Percentiles rank a stretch among this genome's conserved stretches.
Evolutionary conservation across 2,113 vertebrate species (phyloP).

Genomic region (Paraplagusia blochii): DNA sequence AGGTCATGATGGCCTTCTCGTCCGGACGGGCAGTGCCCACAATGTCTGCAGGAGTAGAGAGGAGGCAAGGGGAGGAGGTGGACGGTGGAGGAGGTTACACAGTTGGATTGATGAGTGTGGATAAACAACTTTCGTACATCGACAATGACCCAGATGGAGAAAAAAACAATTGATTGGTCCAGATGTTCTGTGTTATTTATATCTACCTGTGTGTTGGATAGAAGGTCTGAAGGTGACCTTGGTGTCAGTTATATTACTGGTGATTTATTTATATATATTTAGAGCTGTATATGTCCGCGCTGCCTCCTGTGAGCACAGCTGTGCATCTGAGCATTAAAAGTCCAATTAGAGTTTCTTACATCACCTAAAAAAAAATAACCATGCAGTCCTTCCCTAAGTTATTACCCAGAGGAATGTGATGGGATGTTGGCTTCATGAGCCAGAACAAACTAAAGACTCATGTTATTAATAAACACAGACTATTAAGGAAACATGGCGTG

Average conservation of each 20-base stretch:
- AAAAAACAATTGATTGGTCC: conserved; percentile 11
- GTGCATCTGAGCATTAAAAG: conserved; percentile 20
- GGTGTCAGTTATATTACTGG: neutral
- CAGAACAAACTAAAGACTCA: too few species aligned
- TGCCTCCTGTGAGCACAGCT: conserved; percentile 9
- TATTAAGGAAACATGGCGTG: neutral
- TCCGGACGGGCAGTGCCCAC: conserved; percentile 98
- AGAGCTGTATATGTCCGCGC: too few species aligned
- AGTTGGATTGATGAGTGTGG: conserved; percentile 38
- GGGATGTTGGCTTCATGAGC: neutral
- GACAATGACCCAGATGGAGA: conserved; percentile 29
- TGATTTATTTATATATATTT: too few species aligned
- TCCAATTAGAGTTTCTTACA: conserved; percentile 29
- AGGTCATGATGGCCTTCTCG: conserved; percentile 99
- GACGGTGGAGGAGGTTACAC: conserved; percentile 36
- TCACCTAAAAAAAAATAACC: neutral
- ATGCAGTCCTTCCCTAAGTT: neutral
- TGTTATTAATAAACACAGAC: too few species aligned
- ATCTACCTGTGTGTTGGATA: neutral
- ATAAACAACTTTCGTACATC: conserved; percentile 33
- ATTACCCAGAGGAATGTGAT: neutral
- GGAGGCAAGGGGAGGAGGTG: conserved; percentile 26
- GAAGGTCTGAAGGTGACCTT: neutral
- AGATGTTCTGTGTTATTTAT: conserved; percentile 8
- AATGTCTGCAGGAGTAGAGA: conserved; percentile 83